These are phyloP conservation scores for Sphecodes monilicornis DNA, from an alignment of 2,888 invertebrate genomes.

Conservation along the genomic window DNA sequence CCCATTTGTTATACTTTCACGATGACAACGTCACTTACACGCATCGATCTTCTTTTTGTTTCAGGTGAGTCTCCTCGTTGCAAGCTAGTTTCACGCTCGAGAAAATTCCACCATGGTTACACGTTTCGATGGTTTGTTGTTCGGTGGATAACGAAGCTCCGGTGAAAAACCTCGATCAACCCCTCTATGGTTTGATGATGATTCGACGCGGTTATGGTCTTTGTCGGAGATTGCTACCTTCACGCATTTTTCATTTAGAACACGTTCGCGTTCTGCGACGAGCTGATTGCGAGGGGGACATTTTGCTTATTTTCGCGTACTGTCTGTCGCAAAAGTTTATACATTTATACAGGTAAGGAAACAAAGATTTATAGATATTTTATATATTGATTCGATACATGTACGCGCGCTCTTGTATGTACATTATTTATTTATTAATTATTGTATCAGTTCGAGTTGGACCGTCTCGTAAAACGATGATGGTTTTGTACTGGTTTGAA, in stretches of 20 bases:
- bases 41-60: conserved; percentile 10
- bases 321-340: neutral
- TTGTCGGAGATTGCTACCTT: neutral
- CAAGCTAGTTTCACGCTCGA: neutral
- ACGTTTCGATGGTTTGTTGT: neutral
- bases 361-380: neutral
- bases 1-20: conserved; percentile 6
- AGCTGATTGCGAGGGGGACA: neutral
- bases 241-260: neutral
- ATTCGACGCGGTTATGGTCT: neutral
- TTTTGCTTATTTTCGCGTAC: neutral
- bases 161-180: neutral
- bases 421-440: neutral
- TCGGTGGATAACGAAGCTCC: neutral
- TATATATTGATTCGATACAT: neutral
- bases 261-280: neutral
- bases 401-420: too few relatives aligned
- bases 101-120: neutral
- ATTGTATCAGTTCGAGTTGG: neutral
- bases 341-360: neutral
- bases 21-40: neutral
- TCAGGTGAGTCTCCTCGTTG: conserved; percentile 22
- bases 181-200: neutral
- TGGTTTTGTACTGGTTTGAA: too few relatives aligned
- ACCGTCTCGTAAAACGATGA: neutral